phyloP scores from a whole-genome alignment of 2,113 vertebrate genomes.

The Cairina moschata region DNA sequence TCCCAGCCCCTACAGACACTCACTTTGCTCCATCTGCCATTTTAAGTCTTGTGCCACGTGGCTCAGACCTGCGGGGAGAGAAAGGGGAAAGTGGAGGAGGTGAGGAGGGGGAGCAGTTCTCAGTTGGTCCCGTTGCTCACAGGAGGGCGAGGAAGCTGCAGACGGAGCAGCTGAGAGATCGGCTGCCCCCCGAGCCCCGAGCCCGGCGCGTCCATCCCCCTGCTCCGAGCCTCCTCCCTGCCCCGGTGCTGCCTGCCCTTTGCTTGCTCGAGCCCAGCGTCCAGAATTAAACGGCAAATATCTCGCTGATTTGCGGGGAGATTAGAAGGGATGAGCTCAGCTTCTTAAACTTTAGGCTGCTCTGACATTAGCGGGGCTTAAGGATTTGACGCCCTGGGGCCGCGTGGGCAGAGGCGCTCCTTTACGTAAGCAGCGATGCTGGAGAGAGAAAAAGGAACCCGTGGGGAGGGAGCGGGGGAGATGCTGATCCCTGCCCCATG shows the following conservation, averaged over 20 bases:
- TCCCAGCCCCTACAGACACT: background rate
- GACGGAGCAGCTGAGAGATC: background rate
- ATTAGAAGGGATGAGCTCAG: slow-evolving; percentile 57
- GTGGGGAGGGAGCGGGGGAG: background rate
- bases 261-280: background rate
- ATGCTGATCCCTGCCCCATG: background rate
- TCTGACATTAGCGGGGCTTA: slow-evolving; percentile 32
- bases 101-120: background rate
- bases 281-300: background rate
- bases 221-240: no score
- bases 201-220: background rate
- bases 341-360: slow-evolving; percentile 39
- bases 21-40: slow-evolving; percentile 56
- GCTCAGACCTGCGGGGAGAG: background rate
- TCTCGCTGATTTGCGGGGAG: background rate
- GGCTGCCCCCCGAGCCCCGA: rapidly evolving
- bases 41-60: background rate
- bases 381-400: background rate
- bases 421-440: background rate
- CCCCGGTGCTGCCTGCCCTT: background rate
- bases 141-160: background rate
- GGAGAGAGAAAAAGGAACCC: background rate
- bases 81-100: background rate
- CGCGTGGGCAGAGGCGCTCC: background rate
- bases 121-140: background rate